Evolutionary conservation across 1,140 invertebrate species (phyloP).

Genomic region (Halesus radiatus): DNA sequence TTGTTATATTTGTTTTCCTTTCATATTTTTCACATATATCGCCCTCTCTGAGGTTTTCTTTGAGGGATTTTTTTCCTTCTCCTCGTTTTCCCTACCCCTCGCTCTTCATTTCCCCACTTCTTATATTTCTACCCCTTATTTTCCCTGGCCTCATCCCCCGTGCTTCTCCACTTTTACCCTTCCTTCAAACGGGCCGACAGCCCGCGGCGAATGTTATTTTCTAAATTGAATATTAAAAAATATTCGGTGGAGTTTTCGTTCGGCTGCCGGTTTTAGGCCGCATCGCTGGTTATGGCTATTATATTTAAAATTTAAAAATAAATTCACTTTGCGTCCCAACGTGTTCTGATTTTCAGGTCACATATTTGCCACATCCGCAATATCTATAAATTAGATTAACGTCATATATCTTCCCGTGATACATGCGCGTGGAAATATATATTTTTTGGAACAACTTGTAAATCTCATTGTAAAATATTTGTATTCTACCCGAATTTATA

Average conservation of each 20-base stretch:
- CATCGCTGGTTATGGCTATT: background rate
- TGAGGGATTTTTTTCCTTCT: background rate
- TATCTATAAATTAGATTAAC: no score
- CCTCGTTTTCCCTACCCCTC: background rate
- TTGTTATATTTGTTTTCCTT: constrained; percentile 24
- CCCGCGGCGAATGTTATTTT: constrained; percentile 23
- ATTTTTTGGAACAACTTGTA: no score
- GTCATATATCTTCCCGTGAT: no score
- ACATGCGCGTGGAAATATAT: no score
- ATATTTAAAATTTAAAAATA: background rate
- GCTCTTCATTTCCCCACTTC: no score
- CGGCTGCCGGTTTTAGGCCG: background rate
- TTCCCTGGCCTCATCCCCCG: background rate
- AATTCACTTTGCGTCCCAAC: no score
- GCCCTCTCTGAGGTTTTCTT: constrained; percentile 2
- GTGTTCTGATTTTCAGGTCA: background rate
- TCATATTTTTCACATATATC: constrained; percentile 29
- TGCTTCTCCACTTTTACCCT: background rate
- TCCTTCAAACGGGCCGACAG: background rate
- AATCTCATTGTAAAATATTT: no score
- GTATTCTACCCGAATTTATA: no score
- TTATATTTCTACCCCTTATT: no score
- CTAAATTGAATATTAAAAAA: constrained; percentile 33
- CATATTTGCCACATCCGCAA: no score
- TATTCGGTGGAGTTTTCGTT: constrained; percentile 15